Percentiles rank a stretch among this genome's conserved stretches.
Evolutionary conservation across 2,797 vertebrate genomes (phyloP).

Genomic region (Eulemur coronatus): DNA sequence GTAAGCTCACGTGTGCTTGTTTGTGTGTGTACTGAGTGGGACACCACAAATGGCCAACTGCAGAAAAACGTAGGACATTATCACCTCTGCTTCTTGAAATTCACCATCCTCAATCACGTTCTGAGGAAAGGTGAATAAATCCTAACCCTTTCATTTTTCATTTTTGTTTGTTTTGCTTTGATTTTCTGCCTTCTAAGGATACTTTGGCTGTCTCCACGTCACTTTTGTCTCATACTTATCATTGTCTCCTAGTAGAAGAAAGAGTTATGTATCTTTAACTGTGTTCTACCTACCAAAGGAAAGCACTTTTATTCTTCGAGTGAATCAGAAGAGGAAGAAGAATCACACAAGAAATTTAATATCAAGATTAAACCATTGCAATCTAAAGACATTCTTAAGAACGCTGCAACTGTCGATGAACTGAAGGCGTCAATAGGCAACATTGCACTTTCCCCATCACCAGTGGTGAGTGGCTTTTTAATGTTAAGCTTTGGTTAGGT

Average conservation of each 20-base stretch:
- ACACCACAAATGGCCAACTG: not conserved
- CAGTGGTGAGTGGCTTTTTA: conserved; percentile 90
- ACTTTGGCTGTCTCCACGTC: not conserved
- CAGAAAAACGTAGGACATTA: not conserved
- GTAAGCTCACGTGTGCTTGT: not conserved
- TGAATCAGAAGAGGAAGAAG: conserved; percentile 97
- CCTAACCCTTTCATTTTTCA: not conserved
- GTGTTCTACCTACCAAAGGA: conserved; percentile 90
- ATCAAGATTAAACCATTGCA: conserved; percentile 97
- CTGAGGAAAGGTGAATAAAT: not conserved
- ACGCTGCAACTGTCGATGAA: conserved; percentile 93
- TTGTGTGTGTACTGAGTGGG: not conserved
- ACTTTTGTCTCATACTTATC: not conserved
- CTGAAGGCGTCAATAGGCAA: conserved; percentile 96
- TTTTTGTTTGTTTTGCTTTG: not conserved
- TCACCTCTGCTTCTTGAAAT: not conserved
- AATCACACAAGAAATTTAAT: conserved; percentile 95
- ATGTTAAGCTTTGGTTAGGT: not conserved
- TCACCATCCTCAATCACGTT: not conserved
- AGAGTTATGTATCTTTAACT: conserved; percentile 87
- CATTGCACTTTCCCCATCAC: conserved; percentile 95
- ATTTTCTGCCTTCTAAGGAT: not conserved
- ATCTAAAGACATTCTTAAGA: conserved; percentile 90
- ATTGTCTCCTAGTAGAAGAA: not conserved
- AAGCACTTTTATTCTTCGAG: conserved; percentile 98